phyloP scores from a whole-genome alignment of 2,113 vertebrate species.

The Herpailurus yagouaroundi region DNA sequence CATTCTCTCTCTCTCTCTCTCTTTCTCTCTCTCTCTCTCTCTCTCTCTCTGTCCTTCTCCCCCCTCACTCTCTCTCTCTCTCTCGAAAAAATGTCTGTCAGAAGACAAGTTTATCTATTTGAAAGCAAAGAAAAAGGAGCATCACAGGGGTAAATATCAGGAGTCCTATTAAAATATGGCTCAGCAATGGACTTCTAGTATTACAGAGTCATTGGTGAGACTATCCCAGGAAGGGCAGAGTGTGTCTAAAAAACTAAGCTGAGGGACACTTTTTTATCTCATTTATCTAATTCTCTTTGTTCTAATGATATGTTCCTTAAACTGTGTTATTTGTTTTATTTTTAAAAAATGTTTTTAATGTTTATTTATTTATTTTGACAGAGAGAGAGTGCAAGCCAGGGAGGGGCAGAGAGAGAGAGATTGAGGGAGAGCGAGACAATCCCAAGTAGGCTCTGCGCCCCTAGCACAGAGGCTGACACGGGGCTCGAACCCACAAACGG shows the following conservation, averaged over 20 bases:
- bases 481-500: too few species aligned
- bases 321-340: background rate
- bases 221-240: background rate
- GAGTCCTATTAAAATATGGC: background rate
- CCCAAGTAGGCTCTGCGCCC: too few species aligned
- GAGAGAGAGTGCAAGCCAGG: too few species aligned
- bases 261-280: background rate
- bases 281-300: conserved; percentile 31
- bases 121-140: background rate
- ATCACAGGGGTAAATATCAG: background rate
- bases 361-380: too few species aligned
- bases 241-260: background rate
- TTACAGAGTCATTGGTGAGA: background rate
- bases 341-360: too few species aligned
- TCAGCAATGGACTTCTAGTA: background rate
- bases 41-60: too few species aligned
- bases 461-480: too few species aligned
- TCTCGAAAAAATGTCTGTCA: background rate
- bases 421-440: too few species aligned
- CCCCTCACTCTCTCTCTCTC: too few species aligned
- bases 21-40: too few species aligned
- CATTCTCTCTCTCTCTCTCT: too few species aligned
- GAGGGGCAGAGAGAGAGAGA: too few species aligned
- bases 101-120: background rate
- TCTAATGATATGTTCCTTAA: conserved; percentile 2